These are phyloP conservation scores for Ostrea denselamellosa DNA, from an alignment of 1,140 invertebrate species.

Conservation along the genomic window DNA sequence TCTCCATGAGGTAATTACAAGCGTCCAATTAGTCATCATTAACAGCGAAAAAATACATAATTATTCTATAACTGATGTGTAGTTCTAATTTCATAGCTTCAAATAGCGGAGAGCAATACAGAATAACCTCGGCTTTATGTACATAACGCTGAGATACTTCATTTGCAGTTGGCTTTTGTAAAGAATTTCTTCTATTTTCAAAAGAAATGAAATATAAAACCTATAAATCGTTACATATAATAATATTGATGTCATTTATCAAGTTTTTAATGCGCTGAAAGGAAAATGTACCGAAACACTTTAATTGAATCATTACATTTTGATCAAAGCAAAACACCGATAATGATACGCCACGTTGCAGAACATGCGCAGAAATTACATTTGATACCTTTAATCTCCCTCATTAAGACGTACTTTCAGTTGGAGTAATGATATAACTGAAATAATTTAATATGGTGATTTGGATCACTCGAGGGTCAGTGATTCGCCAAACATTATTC, in stretches of 20 bases:
- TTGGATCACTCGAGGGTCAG: not conserved
- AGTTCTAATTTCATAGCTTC: not conserved
- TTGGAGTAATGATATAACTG: no score
- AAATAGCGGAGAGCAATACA: not conserved
- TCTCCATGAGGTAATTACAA: not conserved
- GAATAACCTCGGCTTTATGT: no score
- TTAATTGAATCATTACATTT: slow-evolving; percentile 1
- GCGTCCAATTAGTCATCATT: not conserved
- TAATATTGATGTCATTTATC: not conserved
- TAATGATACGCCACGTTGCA: not conserved
- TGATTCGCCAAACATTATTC: not conserved
- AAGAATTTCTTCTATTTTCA: not conserved
- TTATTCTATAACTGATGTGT: not conserved
- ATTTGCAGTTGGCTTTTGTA: not conserved
- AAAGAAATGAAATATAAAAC: not conserved
- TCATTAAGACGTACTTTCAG: not conserved
- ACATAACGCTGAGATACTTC: not conserved
- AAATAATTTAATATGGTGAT: no score
- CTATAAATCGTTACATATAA: not conserved
- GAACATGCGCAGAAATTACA: not conserved
- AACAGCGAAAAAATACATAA: not conserved
- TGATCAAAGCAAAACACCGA: not conserved
- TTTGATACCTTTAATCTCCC: not conserved
- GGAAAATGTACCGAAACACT: slow-evolving; percentile 26
- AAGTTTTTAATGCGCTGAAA: not conserved